Conservation (phyloP, 2,888 invertebrate genomes). For the Nymphalis polychloros region DNA sequence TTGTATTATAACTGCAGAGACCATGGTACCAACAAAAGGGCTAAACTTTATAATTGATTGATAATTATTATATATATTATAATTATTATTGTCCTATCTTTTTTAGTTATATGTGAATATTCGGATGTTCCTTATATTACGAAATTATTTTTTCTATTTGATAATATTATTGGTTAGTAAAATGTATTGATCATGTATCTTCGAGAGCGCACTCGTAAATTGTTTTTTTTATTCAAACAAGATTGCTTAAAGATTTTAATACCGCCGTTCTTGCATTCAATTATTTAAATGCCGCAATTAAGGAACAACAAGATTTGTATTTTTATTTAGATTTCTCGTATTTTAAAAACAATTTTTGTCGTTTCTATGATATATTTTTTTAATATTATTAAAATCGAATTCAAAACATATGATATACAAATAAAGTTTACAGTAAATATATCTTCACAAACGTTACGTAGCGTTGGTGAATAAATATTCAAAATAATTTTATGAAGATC, state of each 20-base stretch:
- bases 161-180: neutral
- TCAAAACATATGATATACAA: too few species aligned
- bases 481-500: neutral
- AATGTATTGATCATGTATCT: neutral
- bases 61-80: too few species aligned
- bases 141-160: neutral
- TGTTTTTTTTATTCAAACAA: neutral
- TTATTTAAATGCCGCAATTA: slow-evolving; percentile 1
- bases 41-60: too few species aligned
- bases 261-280: slow-evolving; percentile 3
- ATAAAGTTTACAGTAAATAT: too few species aligned
- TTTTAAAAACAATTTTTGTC: neutral
- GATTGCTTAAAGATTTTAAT: neutral
- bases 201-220: neutral
- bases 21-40: too few species aligned
- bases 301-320: neutral
- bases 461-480: neutral
- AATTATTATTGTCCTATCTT: too few species aligned
- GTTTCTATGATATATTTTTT: neutral
- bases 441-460: too few species aligned
- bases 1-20: too few species aligned
- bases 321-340: neutral
- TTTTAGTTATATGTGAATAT: too few species aligned
- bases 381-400: neutral
- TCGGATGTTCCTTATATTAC: too few species aligned